phyloP scores from a whole-genome alignment of 2,113 vertebrate species.

The Sigmodon hispidus region DNA sequence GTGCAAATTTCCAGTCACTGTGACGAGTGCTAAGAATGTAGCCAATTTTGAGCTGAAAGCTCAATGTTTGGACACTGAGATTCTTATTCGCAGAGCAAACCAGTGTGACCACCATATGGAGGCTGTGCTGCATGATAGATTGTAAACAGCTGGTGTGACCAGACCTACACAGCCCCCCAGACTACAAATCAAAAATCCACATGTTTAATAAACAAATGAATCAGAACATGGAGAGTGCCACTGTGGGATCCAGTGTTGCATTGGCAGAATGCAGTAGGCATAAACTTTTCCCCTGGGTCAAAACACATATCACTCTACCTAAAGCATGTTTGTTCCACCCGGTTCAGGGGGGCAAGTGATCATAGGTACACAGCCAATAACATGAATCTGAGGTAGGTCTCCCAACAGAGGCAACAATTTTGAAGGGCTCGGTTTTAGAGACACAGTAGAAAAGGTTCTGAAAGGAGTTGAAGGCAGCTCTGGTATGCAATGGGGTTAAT shows the following conservation, averaged over 20 bases:
- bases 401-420: neutral
- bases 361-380: neutral
- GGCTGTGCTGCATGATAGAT: neutral
- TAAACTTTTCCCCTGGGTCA: neutral
- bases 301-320: neutral
- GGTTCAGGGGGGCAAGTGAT: neutral
- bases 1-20: too few species aligned
- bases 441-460: neutral
- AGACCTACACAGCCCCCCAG: neutral
- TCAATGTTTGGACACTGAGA: neutral
- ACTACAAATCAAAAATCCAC: neutral
- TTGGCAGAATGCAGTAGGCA: neutral
- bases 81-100: neutral
- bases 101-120: neutral
- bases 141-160: constrained; percentile 16
- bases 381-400: neutral
- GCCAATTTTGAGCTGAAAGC: neutral
- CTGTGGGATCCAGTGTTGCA: neutral
- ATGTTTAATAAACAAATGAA: constrained; percentile 43
- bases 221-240: neutral
- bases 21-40: neutral
- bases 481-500: neutral
- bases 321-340: neutral
- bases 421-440: neutral
- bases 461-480: neutral